Conservation (phyloP, 2,797 vertebrate genomes). For the Australoheros facetus region DNA sequence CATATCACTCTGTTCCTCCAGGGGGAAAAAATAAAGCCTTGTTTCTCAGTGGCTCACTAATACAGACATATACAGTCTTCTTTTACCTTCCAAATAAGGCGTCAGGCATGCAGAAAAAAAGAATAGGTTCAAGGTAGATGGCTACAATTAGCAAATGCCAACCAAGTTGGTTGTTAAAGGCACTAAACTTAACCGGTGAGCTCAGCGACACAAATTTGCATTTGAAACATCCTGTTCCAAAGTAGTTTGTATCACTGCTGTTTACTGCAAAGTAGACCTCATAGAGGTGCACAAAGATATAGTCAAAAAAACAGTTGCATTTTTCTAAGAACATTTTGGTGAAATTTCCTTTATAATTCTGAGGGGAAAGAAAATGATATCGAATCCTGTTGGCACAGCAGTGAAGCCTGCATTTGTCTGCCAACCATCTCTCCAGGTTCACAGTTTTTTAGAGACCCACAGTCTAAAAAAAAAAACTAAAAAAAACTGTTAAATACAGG, state of each 20-base stretch:
- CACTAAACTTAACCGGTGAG: background rate
- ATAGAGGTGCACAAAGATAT: background rate
- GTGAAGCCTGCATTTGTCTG: background rate
- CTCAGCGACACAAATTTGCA: background rate
- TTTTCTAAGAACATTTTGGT: background rate
- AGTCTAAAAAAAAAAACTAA: background rate
- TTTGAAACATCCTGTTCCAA: background rate
- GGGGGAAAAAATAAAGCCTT: slow-evolving; percentile 33
- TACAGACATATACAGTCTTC: background rate
- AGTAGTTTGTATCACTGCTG: background rate
- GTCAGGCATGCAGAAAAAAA: background rate
- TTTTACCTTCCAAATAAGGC: slow-evolving; percentile 6
- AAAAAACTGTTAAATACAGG: accelerated
- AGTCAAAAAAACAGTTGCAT: slow-evolving; percentile 1
- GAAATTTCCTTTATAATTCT: background rate
- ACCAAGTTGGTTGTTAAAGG: background rate
- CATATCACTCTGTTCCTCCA: slow-evolving; percentile 15
- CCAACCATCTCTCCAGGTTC: background rate
- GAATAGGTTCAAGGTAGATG: background rate
- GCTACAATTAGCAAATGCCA: background rate
- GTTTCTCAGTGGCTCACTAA: slow-evolving; percentile 20
- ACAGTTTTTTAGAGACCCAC: background rate
- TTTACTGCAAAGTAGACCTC: background rate
- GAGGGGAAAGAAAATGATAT: background rate
- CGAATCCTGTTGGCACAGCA: background rate